Percentiles rank a stretch among this genome's conserved stretches.
Conservation (phyloP, 2,888 invertebrate species). For the Minunthozetes semirufus region DNA sequence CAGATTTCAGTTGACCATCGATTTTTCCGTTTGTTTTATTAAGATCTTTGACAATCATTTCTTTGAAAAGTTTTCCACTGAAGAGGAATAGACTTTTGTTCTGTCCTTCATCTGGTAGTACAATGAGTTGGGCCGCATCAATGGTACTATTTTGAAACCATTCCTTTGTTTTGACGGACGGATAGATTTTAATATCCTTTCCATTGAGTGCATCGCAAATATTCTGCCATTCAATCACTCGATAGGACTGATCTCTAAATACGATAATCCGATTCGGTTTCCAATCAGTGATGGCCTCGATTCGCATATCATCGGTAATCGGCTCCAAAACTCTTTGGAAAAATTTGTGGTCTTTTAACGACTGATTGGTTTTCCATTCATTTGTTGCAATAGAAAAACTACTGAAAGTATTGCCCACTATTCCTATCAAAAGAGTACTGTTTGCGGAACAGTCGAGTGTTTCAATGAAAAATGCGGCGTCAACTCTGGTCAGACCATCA, state of each 20-base stretch:
- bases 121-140: background rate
- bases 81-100: background rate
- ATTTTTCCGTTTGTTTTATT: background rate
- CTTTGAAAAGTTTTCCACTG: background rate
- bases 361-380: background rate
- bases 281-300: constrained; percentile 1
- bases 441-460: background rate
- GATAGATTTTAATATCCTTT: background rate
- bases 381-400: background rate
- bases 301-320: background rate
- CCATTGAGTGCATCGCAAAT: background rate
- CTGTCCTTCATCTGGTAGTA: background rate
- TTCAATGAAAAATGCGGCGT: background rate
- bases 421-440: background rate
- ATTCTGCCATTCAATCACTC: background rate
- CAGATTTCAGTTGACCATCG: background rate
- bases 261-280: background rate
- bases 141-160: background rate
- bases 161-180: background rate
- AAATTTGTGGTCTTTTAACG: background rate
- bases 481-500: background rate
- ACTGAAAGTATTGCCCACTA: background rate
- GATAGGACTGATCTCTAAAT: background rate
- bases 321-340: background rate
- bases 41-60: background rate